Base-by-base conservation (phyloP, 2,113 vertebrate species). In the Lepisosteus osseus region DNA sequence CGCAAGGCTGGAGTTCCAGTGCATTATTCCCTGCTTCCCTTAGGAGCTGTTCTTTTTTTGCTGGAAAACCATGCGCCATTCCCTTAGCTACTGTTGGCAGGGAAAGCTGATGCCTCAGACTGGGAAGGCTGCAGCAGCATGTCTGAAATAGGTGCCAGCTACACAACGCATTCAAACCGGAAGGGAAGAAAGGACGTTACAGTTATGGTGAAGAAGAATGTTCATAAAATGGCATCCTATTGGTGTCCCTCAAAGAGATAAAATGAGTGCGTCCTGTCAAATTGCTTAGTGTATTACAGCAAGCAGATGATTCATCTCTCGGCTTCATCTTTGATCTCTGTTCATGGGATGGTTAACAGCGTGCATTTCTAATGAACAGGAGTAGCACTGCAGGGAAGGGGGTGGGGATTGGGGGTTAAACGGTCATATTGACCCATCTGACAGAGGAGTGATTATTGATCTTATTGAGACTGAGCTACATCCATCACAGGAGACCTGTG, bases 201-300 rank as follows among this genome's bases (percentile, higher is more conserved):
- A 4, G 54, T 59, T 15, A 2, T 13, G 5, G 12, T n/a, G 14
- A 2, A 13, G 57, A 3, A 15, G 57, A n/a, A 6, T 59, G 11
- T 59, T 59, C 57, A 59, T 59, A 59, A 59, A 59, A 59, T 59
- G 57, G 57, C 57, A 59, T 13, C 57, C 57, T 4, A n/a, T 59
- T 6, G n/a, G 14, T 59, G 29, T 29, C 29, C 29, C 29, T 29
- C 29, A 29, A 59, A n/a, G n/a, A 59, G 57, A 59, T 13, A 14
- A n/a, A 12, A 59, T 11, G n/a, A 59, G 56, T 14, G 11, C 56
- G 29, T 29, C 29, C 29, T 29, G 29, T 29, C 29, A 29, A 29
- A 29, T 29, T 1, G 29, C 29, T 29, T 29, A 29, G 47, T 51
- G 47, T 51, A 9, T 51, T 5, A 9, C 47, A 51, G 47, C 47